Evolutionary conservation across 2,113 vertebrate species (phyloP).

Genomic region (Oncorhynchus gorbuscha): DNA sequence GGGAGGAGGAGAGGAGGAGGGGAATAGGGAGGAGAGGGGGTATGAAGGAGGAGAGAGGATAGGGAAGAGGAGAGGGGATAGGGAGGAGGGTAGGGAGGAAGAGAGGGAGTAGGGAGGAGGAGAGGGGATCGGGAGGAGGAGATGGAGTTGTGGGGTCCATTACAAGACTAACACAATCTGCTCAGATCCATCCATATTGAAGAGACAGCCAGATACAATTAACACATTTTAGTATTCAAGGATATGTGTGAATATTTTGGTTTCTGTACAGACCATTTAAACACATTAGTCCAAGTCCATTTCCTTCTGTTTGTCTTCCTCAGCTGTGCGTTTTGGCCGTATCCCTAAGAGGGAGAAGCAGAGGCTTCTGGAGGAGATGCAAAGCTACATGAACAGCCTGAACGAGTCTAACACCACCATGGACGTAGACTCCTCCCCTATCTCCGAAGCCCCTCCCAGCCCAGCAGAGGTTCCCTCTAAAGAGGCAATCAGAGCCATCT

Average conservation of each 20-base stretch:
- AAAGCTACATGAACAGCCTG: constrained; percentile 81
- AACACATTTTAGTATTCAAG: too few species aligned
- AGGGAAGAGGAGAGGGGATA: constrained; percentile 16
- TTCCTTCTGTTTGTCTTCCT: constrained; percentile 33
- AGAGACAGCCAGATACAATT: too few species aligned
- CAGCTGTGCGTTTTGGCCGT: constrained; percentile 80
- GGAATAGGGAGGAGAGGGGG: too few species aligned
- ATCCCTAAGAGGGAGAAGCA: constrained; percentile 82
- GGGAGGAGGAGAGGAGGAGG: constrained; percentile 14
- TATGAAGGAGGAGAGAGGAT: too few species aligned
- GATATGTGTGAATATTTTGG: too few species aligned
- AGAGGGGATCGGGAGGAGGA: not conserved
- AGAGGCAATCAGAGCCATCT: constrained; percentile 73
- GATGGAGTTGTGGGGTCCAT: too few species aligned
- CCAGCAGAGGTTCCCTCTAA: constrained; percentile 64
- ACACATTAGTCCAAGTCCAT: not conserved
- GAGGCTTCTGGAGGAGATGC: constrained; percentile 80
- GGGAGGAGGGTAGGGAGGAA: constrained; percentile 41
- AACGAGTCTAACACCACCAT: constrained; percentile 66
- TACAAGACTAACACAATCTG: too few species aligned
- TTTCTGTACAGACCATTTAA: too few species aligned
- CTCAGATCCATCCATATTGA: too few species aligned
- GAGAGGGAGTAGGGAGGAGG: constrained; percentile 23
- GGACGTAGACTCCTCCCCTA: constrained; percentile 62
- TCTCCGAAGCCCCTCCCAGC: constrained; percentile 47